Conservation (phyloP, 2,797 vertebrate genomes). For the Apodemus agrarius region DNA sequence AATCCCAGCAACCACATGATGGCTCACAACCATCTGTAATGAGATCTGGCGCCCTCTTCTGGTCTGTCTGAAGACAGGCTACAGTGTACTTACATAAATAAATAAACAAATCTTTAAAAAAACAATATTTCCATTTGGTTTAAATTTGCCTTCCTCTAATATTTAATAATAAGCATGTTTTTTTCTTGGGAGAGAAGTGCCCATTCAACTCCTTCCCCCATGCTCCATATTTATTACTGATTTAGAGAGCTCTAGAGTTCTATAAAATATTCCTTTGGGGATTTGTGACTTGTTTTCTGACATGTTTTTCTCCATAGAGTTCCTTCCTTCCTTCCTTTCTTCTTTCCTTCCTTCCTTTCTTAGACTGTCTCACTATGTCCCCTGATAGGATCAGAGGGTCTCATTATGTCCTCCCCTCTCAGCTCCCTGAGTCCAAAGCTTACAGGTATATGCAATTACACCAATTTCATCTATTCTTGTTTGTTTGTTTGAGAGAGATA, state of each 20-base stretch:
- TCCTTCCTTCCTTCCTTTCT: not conserved
- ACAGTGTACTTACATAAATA: too few relatives aligned
- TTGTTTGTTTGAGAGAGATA: not conserved
- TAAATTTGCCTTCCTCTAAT: slow-evolving; percentile 19
- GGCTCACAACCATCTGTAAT: too few relatives aligned
- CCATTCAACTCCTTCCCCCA: not conserved
- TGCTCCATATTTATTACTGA: not conserved
- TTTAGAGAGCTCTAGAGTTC: not conserved
- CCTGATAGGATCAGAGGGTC: not conserved
- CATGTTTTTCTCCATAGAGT: not conserved
- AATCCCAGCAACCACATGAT: too few relatives aligned
- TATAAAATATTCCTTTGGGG: not conserved
- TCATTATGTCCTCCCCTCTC: not conserved
- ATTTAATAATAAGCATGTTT: not conserved
- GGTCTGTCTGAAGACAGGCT: too few relatives aligned
- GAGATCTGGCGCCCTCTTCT: too few relatives aligned
- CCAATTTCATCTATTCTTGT: not conserved
- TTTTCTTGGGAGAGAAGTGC: not conserved
- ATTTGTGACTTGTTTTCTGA: not conserved
- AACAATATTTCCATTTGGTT: slow-evolving; percentile 22
- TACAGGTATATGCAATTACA: not conserved
- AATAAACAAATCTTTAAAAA: too few relatives aligned
- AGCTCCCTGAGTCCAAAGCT: not conserved
- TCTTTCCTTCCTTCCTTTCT: not conserved
- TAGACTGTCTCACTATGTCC: not conserved